A percentile compares a stretch with the other conserved stretches of the same genome.
phyloP scores from a whole-genome alignment of 2,113 vertebrate species.

The Gopherus evgoodei region DNA sequence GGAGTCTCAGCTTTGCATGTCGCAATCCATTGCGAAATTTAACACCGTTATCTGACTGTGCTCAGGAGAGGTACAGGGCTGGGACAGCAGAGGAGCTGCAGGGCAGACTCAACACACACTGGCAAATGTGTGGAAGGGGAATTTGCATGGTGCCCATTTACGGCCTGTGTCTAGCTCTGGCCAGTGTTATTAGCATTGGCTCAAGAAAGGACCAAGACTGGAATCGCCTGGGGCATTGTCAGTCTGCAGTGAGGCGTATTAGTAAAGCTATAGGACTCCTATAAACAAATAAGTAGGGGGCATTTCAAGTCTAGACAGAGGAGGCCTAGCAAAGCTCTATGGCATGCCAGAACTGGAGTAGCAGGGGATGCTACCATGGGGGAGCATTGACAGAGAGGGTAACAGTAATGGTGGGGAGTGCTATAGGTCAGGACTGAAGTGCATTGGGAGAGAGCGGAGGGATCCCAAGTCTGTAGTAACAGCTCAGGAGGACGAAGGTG shows the following conservation, averaged over 20 bases:
- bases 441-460: neutral
- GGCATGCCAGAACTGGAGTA: no score
- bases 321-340: neutral
- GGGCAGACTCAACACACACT: fast-evolving
- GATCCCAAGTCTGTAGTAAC: neutral
- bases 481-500: neutral
- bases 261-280: neutral
- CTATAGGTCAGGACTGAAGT: neutral
- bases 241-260: neutral
- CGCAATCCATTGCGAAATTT: neutral
- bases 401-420: neutral
- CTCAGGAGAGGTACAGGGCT: neutral
- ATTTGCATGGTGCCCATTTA: fast-evolving
- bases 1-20: neutral
- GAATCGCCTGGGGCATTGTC: neutral
- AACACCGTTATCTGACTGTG: fast-evolving
- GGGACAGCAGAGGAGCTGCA: neutral
- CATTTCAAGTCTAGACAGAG: neutral
- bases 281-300: neutral
- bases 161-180: neutral
- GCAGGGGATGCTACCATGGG: no score
- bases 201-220: neutral
- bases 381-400: neutral
- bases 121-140: neutral
- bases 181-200: neutral